These are phyloP conservation scores for Odontothrips loti DNA, from an alignment of 2,888 invertebrate genomes.

Conservation along the genomic window DNA sequence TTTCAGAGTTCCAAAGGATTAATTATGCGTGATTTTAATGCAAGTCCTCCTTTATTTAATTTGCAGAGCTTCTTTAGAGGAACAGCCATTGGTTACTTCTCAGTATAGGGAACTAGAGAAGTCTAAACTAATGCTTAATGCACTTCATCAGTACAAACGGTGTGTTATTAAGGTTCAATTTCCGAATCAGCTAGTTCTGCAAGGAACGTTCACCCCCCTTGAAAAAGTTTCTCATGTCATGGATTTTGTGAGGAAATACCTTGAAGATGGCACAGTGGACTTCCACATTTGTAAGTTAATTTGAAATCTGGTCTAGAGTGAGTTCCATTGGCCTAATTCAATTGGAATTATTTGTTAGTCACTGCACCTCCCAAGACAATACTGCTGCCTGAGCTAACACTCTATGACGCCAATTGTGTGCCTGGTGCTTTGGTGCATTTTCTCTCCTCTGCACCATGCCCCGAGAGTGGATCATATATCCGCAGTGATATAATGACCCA, in stretches of 20 bases:
- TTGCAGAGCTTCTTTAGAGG: constrained; percentile 58
- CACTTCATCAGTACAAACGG: constrained; percentile 65
- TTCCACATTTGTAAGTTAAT: constrained; percentile 75
- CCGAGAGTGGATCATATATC: neutral
- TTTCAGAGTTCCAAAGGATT: neutral
- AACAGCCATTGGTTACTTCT: constrained; percentile 67
- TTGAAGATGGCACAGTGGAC: constrained; percentile 58
- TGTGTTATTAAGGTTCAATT: constrained; percentile 81
- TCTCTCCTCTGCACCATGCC: constrained; percentile 44
- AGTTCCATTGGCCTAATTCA: constrained; percentile 31
- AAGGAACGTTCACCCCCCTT: constrained; percentile 75
- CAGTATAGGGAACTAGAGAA: constrained; percentile 58
- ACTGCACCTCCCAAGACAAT: constrained; percentile 76
- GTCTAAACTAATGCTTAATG: constrained; percentile 53
- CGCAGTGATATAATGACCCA: neutral
- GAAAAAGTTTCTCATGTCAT: constrained; percentile 68
- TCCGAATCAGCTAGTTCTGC: constrained; percentile 78
- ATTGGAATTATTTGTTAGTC: constrained; percentile 54
- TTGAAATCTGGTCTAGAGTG: constrained; percentile 27
- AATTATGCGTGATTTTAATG: constrained; percentile 1
- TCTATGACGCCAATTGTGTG: constrained; percentile 69
- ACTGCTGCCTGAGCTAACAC: constrained; percentile 57
- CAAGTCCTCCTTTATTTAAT: neutral
- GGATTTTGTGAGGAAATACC: constrained; percentile 68
- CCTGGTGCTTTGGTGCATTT: constrained; percentile 75